phyloP scores from a whole-genome alignment of 37 sponge, comb jelly and placozoan genomes.

The Sycon ciliatum region DNA sequence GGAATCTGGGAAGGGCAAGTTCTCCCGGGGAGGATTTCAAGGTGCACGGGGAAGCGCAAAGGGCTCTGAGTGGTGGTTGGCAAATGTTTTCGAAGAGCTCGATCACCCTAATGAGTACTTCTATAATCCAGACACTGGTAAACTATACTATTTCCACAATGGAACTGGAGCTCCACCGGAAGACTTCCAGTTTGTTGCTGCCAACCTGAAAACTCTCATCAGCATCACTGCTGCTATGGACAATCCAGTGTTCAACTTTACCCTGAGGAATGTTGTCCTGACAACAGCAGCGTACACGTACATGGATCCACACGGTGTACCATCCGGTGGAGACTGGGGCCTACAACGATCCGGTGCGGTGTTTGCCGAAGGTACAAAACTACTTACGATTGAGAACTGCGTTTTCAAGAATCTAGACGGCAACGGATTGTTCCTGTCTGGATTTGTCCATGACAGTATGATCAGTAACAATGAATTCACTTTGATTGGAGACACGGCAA shows the following conservation, averaged over 20 bases:
- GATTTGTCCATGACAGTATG: neutral
- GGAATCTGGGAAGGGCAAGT: neutral
- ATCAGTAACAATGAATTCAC: neutral
- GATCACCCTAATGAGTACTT: neutral
- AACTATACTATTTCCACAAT: neutral
- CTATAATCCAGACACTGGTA: constrained; percentile 11
- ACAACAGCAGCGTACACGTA: neutral
- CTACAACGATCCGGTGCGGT: neutral
- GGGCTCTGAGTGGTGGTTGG: neutral
- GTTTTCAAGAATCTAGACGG: neutral
- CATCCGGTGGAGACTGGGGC: constrained; percentile 12
- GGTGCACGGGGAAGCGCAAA: neutral
- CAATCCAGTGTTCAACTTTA: neutral
- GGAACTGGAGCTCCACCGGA: neutral
- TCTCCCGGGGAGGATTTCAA: neutral
- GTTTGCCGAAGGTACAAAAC: neutral
- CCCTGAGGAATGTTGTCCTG: neutral
- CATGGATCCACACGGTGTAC: constrained; percentile 13
- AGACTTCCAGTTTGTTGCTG: neutral
- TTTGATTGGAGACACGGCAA: neutral
- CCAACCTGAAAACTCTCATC: neutral
- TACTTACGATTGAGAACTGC: neutral
- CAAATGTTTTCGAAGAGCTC: neutral
- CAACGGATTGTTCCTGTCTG: neutral
- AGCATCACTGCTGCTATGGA: neutral